These are phyloP conservation scores for Glyphotaelius pellucidus DNA, from an alignment of 2,888 invertebrate genomes.

Conservation along the genomic window DNA sequence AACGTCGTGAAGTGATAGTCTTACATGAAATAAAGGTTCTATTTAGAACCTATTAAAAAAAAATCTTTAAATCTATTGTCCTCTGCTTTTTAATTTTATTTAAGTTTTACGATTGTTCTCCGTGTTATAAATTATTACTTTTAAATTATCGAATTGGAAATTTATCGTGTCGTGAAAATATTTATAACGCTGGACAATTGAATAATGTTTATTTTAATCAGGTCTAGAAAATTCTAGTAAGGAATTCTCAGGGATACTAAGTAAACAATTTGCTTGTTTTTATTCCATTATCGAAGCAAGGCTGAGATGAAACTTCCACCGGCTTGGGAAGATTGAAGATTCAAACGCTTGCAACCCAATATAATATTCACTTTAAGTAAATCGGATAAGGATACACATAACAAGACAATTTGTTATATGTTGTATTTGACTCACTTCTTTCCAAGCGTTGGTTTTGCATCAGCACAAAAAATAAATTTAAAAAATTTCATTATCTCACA, in stretches of 20 bases:
- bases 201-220: neutral
- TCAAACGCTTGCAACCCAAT: neutral
- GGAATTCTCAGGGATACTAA: neutral
- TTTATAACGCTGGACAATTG: neutral
- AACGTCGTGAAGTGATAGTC: too few species aligned
- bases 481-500: neutral
- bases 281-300: conserved; percentile 6
- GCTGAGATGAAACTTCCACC: neutral
- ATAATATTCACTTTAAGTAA: neutral
- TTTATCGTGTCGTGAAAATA: neutral
- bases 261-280: neutral
- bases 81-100: neutral
- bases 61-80: neutral
- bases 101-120: too few species aligned
- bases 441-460: neutral
- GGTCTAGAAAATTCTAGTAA: neutral
- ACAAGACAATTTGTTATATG: neutral
- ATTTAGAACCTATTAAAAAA: too few species aligned
- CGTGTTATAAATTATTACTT: neutral
- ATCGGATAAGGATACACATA: neutral
- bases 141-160: neutral
- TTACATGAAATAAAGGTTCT: too few species aligned
- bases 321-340: neutral
- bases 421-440: neutral
- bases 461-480: neutral